These are phyloP conservation scores for Melipona quadrifasciata DNA, from an alignment of 1,140 invertebrate species.

Conservation along the genomic window DNA sequence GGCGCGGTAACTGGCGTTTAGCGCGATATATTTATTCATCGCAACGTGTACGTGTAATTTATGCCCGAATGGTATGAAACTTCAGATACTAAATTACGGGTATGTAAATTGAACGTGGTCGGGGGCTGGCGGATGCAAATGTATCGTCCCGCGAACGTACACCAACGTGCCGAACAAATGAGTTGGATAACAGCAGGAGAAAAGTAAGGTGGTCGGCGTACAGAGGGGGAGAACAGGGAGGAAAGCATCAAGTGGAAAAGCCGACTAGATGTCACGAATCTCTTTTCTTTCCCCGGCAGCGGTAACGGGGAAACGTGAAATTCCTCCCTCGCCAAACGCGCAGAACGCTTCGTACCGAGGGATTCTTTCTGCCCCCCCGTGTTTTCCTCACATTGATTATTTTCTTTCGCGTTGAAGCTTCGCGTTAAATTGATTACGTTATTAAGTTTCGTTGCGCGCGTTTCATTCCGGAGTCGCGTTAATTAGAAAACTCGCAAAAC, in stretches of 20 bases:
- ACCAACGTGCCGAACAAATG: slow-evolving; percentile 28
- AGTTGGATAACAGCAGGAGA: slow-evolving; percentile 21
- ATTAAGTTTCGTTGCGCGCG: background rate
- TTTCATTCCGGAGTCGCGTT: background rate
- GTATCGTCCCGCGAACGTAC: background rate
- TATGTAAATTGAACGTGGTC: background rate
- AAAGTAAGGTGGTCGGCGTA: background rate
- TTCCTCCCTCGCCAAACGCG: background rate
- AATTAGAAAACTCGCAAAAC: background rate
- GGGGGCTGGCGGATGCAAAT: slow-evolving; percentile 15
- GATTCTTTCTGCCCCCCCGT: background rate
- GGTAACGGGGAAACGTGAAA: slow-evolving; percentile 32
- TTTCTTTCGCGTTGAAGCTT: slow-evolving; percentile 1
- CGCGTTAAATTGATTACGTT: background rate
- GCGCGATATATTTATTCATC: background rate
- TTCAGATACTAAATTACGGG: slow-evolving; percentile 6
- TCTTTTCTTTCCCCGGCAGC: slow-evolving; percentile 17
- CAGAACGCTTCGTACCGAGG: no score
- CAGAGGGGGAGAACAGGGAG: no score
- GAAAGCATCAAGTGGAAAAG: slow-evolving; percentile 25
- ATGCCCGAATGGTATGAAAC: slow-evolving; percentile 3
- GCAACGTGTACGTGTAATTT: slow-evolving; percentile 7
- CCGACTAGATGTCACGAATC: slow-evolving; percentile 31
- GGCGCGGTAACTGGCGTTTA: background rate
- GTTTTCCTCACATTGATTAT: slow-evolving; percentile 1